These are phyloP conservation scores for Oplegnathus fasciatus DNA, from an alignment of 2,113 vertebrate species.

Conservation along the genomic window DNA sequence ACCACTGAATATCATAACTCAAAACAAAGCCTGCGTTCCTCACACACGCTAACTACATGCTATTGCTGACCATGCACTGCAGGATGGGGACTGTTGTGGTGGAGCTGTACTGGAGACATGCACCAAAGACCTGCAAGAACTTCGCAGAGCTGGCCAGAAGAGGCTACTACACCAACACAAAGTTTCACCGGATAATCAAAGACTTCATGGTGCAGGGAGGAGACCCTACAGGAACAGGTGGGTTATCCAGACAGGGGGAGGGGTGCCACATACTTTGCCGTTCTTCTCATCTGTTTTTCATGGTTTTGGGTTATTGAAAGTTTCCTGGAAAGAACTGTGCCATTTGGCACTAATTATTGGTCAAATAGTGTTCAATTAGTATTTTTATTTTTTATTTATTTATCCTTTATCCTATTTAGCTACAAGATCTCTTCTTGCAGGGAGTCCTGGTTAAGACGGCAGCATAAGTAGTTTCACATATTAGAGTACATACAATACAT, in stretches of 20 bases:
- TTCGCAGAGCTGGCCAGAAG: constrained; percentile 93
- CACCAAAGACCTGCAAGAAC: constrained; percentile 94
- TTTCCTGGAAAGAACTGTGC: neutral
- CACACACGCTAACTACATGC: neutral
- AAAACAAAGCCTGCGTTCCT: neutral
- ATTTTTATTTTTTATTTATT: no score
- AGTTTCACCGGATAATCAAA: constrained; percentile 95
- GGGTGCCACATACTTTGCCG: neutral
- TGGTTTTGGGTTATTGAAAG: neutral
- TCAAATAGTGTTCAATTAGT: neutral
- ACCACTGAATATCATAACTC: no score
- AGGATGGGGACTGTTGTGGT: constrained; percentile 92
- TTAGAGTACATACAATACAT: no score
- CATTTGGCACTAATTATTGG: neutral
- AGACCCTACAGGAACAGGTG: constrained; percentile 96
- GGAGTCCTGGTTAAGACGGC: no score
- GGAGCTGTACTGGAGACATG: constrained; percentile 96
- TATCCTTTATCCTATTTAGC: no score
- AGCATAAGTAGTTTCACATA: no score
- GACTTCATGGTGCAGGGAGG: constrained; percentile 98
- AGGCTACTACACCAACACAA: constrained; percentile 94
- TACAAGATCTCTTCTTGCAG: no score
- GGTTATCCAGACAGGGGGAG: neutral
- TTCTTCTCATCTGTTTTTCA: neutral
- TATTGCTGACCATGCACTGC: constrained; percentile 39